phyloP scores from a whole-genome alignment of 2,888 invertebrate genomes.

The Glaucopsyche alexis region DNA sequence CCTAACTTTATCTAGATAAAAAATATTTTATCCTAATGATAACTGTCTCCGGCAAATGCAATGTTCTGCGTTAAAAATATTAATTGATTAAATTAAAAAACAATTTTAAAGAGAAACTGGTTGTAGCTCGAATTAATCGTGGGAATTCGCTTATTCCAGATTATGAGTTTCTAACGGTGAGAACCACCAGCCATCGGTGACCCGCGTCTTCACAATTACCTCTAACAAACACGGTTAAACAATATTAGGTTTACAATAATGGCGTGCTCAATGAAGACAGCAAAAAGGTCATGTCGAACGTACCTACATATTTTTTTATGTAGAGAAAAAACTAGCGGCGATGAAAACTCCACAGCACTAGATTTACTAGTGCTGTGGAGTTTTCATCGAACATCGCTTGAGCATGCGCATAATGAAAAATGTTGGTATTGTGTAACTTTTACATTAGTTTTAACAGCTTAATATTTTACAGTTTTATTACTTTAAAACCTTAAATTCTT shows the following conservation, averaged over 20 bases:
- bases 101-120: slow-evolving; percentile 8
- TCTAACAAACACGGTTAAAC: slow-evolving; percentile 14
- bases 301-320: slow-evolving; percentile 11
- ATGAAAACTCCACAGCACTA: no score
- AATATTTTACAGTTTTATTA: no score
- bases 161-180: slow-evolving; percentile 21
- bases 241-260: slow-evolving; percentile 11
- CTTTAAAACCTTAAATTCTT: no score
- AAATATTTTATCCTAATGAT: background rate
- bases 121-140: slow-evolving; percentile 11
- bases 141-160: slow-evolving; percentile 24
- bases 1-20: no score
- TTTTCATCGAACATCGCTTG: background rate
- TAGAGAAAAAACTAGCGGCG: background rate
- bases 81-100: slow-evolving; percentile 20
- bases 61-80: background rate
- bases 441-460: background rate
- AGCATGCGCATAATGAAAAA: background rate
- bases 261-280: background rate
- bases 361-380: background rate
- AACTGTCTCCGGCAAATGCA: background rate
- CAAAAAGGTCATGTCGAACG: background rate
- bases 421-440: background rate
- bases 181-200: background rate
- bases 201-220: background rate